These are phyloP conservation scores for Drosophila greeni DNA, from an alignment of 2,888 invertebrate species.

Conservation along the genomic window DNA sequence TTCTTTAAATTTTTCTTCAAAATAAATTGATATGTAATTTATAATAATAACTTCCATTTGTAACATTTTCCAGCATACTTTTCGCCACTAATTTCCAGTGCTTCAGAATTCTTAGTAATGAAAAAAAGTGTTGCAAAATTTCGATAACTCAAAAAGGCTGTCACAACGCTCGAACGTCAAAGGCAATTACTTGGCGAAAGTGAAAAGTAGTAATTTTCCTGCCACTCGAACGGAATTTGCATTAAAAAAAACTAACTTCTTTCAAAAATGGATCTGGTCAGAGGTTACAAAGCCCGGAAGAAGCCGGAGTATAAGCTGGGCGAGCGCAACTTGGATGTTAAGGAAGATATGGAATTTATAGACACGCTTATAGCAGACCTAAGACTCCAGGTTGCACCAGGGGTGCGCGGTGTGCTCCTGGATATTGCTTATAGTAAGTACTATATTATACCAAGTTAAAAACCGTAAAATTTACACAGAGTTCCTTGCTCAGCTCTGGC, in stretches of 20 bases:
- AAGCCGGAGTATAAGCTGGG: neutral
- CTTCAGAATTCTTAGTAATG: neutral
- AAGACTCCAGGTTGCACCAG: neutral
- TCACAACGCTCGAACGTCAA: neutral
- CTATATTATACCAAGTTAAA: neutral
- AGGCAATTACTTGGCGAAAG: neutral
- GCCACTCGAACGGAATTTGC: neutral
- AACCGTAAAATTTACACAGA: fast-evolving
- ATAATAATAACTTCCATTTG: no score
- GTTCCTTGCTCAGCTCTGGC: slow-evolving; percentile 6
- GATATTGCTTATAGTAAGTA: slow-evolving; percentile 15
- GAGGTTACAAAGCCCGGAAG: neutral
- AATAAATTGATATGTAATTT: no score
- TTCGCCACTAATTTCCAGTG: neutral
- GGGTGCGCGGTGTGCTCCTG: slow-evolving; percentile 2
- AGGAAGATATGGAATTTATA: neutral
- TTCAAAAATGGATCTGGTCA: neutral
- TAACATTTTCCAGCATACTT: neutral
- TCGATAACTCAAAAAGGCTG: neutral
- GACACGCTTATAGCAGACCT: neutral
- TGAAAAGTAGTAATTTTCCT: neutral
- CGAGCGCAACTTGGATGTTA: slow-evolving; percentile 6
- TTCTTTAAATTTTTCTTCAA: no score
- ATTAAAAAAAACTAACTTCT: neutral
- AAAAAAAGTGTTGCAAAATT: neutral